Conservation (phyloP, 2,797 vertebrate genomes). For the Myotis daubentonii region DNA sequence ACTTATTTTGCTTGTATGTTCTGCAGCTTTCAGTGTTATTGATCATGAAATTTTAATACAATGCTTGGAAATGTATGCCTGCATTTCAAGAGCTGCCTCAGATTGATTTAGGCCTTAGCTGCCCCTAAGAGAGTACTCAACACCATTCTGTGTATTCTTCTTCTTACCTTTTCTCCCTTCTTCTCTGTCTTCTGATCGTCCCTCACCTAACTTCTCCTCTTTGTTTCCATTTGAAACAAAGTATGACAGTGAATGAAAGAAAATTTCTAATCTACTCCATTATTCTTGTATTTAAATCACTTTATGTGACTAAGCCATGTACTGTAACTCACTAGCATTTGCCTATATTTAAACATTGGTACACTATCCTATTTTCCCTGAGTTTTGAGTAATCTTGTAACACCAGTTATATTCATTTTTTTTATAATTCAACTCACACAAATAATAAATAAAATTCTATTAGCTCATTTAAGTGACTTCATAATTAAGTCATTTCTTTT, state of each 20-base stretch:
- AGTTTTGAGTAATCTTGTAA: slow-evolving; percentile 27
- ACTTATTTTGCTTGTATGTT: slow-evolving; percentile 79
- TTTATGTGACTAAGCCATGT: slow-evolving; percentile 33
- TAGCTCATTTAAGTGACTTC: slow-evolving; percentile 5
- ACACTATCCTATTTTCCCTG: not conserved
- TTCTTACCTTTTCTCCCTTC: not conserved
- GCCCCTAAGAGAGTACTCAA: slow-evolving; percentile 55
- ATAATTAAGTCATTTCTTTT: slow-evolving; percentile 55
- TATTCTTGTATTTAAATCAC: not conserved
- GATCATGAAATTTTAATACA: slow-evolving; percentile 88
- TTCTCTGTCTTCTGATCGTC: not conserved
- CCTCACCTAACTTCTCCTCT: not conserved
- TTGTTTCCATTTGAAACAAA: not conserved
- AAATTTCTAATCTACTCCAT: not conserved
- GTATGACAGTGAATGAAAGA: not conserved
- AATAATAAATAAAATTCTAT: slow-evolving; percentile 49
- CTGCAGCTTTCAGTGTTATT: slow-evolving; percentile 83
- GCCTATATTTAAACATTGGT: slow-evolving; percentile 48
- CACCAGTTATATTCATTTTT: slow-evolving; percentile 48
- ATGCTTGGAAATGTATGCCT: slow-evolving; percentile 83
- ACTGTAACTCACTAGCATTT: slow-evolving; percentile 39
- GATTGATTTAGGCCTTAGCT: slow-evolving; percentile 80
- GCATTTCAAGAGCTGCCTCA: slow-evolving; percentile 80
- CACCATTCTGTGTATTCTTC: slow-evolving; percentile 41
- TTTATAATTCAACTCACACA: not conserved